Base-by-base conservation (phyloP, 2,797 vertebrate species). In the Typhlichthys eigenmanni region DNA sequence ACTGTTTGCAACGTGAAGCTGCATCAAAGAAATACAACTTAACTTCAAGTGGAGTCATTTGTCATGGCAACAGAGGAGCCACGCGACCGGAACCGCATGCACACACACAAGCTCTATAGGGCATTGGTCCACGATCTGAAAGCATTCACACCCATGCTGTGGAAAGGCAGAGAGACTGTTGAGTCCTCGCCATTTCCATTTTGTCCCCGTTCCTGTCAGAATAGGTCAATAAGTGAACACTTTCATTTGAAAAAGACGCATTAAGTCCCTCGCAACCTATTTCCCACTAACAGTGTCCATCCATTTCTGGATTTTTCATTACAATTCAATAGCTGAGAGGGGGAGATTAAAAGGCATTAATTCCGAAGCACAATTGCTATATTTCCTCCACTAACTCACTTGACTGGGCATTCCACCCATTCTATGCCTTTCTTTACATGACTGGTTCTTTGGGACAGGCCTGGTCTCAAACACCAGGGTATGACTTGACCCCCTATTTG, bases 281-380 rank as follows among this genome's bases (percentile, higher is more conserved):
- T 47, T 19, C 43, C 50, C 67, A 61, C 74, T 59, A 1, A 29
- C 16, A 2, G 48, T 60, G 53, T 64, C 63, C 61, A 47, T 12
- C 57, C 65, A 60, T 68, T 68, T 77, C 47, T 68, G 64, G 64
- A 55, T 85, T 78, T 85, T 81, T 76, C 72, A 76, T 86, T 88
- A 74, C 70, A 70, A 64, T 59, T 82, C 60, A 80, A 66, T 71
- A 58, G 48, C 62, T 73, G 62, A 69, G 65, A 76, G 53, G 79
- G 55, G 14, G 55, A 85, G 91, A 95, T 95, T 94, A 93, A 92
- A 94, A 92, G 89, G 87, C 91, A 92, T 95, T 93, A 91, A 95
- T 94, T 96, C 91, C 74, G 32, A 91, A 90, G 89, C 83, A 88
- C 86, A 90, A 94, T 95, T 92, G 92, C 92, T 93, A 90, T 86